Evolutionary conservation across 1,140 invertebrate genomes (phyloP), one percentile per base, ranked within the genome.

Genomic region (Papilio polyxenes): DNA sequence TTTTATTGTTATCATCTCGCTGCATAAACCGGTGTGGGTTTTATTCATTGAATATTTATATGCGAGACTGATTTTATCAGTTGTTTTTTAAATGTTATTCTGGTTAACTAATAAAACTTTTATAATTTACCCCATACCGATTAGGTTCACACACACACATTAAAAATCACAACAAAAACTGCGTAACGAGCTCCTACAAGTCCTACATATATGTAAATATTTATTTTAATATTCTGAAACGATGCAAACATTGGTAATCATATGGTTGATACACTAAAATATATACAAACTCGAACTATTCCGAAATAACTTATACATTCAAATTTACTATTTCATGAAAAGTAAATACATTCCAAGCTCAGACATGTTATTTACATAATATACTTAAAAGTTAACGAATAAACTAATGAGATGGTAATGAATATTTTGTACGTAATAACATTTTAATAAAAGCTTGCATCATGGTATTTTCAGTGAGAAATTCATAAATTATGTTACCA

Each of bases 371-470:
- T 65, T 65, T 11, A 72, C 1, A 17, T 65, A 72, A 69, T 37
- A 37, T 72, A 37, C 4, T 72, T 72, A 15, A 37, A 37, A 37
- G 0, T 40, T 72, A 17, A 6, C 65, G 31, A 72, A 6, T 23
- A 17, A 23, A 15, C 31, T 37, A 72, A 72, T 40, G 1, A 8
- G 31, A 6, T 17, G 13, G 17, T 15, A 13, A 15, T 56, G 15
- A 17, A 56, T 17, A 56, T 37, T 72, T 37, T 69, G 10, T 6
- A 15, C 13, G 9, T 40, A 72, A 72, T 23, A 31, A 3, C 10
- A 23, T 72, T 72, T 37, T 72, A 72, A 37, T 72, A 37, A 72
- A 72, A 72, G 23, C 65, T 72, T 72, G 65, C 65, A 72, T 37
- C 11, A 72, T 15, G 31, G 65, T 40, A 13, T 69, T 69, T 69